A percentile compares a stretch with the other conserved stretches of the same genome.
phyloP scores from a whole-genome alignment of 64 coral and sea anemone species.

The Hydrozoanthus tunicans region DNA sequence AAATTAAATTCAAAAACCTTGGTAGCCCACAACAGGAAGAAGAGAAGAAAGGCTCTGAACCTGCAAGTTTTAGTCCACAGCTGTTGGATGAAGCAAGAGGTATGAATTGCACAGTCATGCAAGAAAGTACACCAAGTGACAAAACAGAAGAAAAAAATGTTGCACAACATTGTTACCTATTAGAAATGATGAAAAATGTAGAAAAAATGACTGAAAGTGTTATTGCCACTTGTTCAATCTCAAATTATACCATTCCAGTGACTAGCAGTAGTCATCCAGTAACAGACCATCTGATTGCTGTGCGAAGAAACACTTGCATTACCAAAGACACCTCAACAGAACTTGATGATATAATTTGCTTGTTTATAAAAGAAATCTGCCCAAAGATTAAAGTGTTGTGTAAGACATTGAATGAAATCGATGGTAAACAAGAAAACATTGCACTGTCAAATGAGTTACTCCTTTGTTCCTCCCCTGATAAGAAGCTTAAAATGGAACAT shows the following conservation, averaged over 20 bases:
- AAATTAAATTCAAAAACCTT: constrained; percentile 10
- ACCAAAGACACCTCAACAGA: neutral
- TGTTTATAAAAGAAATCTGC: constrained; percentile 59
- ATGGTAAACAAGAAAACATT: neutral
- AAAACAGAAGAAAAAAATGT: neutral
- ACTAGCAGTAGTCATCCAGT: constrained; percentile 53
- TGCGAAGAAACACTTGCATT: neutral
- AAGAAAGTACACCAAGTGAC: neutral
- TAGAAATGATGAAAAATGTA: neutral
- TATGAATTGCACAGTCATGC: neutral
- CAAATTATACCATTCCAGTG: constrained; percentile 62
- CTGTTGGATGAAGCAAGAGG: neutral
- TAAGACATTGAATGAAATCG: neutral
- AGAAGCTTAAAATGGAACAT: neutral
- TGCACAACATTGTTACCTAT: neutral
- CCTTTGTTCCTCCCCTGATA: neutral
- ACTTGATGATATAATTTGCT: constrained; percentile 31
- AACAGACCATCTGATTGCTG: constrained; percentile 54
- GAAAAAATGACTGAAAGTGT: constrained; percentile 19
- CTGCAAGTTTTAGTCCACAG: neutral
- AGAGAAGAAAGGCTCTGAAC: neutral
- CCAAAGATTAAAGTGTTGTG: constrained; percentile 13
- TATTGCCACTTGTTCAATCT: constrained; percentile 55
- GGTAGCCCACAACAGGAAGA: neutral
- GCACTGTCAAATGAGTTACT: neutral